Evolutionary conservation across 2,113 vertebrate species (phyloP).

Genomic region (Noctilio leporinus): DNA sequence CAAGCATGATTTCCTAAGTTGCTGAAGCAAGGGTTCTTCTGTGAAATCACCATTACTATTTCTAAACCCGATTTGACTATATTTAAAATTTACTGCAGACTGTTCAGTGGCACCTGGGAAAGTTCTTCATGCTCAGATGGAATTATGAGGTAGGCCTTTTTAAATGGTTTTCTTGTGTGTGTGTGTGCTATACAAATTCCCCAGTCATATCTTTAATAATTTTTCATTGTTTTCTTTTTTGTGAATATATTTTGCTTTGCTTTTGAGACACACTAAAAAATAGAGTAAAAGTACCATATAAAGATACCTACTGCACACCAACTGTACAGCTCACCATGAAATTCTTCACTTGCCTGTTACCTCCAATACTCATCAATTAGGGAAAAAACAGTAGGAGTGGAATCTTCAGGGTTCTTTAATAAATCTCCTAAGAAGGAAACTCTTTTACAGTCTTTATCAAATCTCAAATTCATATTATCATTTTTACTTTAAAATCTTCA

Average conservation of each 20-base stretch:
- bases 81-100: constrained; percentile 58
- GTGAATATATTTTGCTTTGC: constrained; percentile 4
- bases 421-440: background rate
- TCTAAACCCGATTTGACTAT: constrained; percentile 60
- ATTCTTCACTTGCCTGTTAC: background rate
- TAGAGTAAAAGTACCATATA: background rate
- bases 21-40: constrained; percentile 63
- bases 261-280: background rate
- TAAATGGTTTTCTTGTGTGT: background rate
- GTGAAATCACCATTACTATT: constrained; percentile 58
- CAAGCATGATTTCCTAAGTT: constrained; percentile 70
- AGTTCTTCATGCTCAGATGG: constrained; percentile 25
- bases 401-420: background rate
- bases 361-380: background rate
- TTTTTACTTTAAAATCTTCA: background rate
- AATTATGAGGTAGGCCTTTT: constrained; percentile 32
- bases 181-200: background rate
- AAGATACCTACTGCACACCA: background rate
- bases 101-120: constrained; percentile 41
- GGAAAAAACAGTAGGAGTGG: background rate
- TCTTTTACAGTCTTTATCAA: constrained; percentile 8
- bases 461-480: background rate
- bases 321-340: background rate
- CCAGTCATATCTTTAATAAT: background rate
- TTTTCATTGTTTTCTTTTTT: background rate